Conservation (phyloP, 2,888 invertebrate genomes). For the Hydrotaea cyrtoneurina region DNA sequence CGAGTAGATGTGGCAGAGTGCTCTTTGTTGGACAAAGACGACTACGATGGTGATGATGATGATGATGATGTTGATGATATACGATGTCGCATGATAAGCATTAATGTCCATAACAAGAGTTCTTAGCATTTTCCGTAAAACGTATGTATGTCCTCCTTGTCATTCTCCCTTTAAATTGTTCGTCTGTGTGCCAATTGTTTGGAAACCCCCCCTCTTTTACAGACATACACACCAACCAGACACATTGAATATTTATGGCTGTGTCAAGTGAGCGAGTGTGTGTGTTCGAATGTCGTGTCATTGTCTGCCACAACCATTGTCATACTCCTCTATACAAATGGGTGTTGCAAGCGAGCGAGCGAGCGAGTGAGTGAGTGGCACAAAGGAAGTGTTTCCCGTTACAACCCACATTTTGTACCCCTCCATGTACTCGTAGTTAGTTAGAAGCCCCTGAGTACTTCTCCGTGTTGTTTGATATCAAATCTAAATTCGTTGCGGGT, state of each 20-base stretch:
- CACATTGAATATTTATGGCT: constrained; percentile 59
- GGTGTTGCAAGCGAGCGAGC: not conserved
- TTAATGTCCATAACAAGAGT: constrained; percentile 39
- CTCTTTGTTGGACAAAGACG: not conserved
- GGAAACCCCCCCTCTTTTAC: not conserved
- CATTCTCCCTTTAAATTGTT: not conserved
- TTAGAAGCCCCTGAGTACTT: constrained; percentile 1
- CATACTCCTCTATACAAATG: not conserved
- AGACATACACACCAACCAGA: not conserved
- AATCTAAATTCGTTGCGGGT: constrained; percentile 36
- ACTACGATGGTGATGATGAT: too few species aligned
- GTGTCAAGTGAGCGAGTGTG: constrained; percentile 26
- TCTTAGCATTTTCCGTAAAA: constrained; percentile 22
- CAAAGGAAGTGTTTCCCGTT: constrained; percentile 67
- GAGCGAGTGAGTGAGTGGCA: constrained; percentile 42
- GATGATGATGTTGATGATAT: constrained; percentile 9
- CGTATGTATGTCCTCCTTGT: not conserved
- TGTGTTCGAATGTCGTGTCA: constrained; percentile 55
- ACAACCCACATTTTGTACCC: constrained; percentile 62
- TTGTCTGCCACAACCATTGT: constrained; percentile 29
- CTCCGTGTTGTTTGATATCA: constrained; percentile 27
- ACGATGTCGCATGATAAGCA: not conserved
- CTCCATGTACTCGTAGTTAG: not conserved
- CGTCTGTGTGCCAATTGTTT: constrained; percentile 1
- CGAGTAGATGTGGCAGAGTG: not conserved